Base-by-base conservation (phyloP, 2,888 invertebrate species). In the Drosophila flavopinicola region DNA sequence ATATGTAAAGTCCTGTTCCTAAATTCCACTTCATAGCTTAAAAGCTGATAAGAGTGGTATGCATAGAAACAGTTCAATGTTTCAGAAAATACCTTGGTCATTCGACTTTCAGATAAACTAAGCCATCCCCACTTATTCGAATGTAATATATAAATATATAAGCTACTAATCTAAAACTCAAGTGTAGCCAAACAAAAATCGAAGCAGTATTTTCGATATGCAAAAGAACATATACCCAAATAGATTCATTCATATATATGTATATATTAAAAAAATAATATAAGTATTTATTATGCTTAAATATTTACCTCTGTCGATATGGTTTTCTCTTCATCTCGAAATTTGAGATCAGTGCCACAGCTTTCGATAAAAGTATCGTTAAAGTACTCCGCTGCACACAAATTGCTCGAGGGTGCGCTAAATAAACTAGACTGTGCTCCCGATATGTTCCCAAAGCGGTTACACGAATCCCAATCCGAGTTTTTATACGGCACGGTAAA, bases 311-410 rank as follows among this genome's bases (percentile, higher is more conserved):
- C 90, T 29, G 88, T 90, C 0, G 90, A 82, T 29, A 88, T 85
- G 1, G 89, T 90, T 35, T 75, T 69, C 44, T 90, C 90, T 9
- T 69, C 20, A 68, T 86, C 88, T 3, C 86, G 80, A 68, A 90
- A 90, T 51, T 88, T 90, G 1, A 87, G 86, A 61, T 88, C 89
- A 1, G 56, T 69, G 3, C 73, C 78, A 58, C 89, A 89, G 10
- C 29, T 56, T 49, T 89, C 86, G 6, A 64, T 59, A 0, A n/a
- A n/a, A n/a, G 33, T 63, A 35, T 89, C 78, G 3, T 88, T 74
- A 71, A 93, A 93, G 69, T 88, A 80, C 1, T 90, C 87, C 0
- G 89, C 78, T 0, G 87, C 77, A 73, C 94, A 94, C 27, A 58
- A 66, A 0, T 30, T 66, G 60, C 69, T 71, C 0, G 79, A 75